A percentile compares a stretch with the other conserved stretches of the same genome.
Evolutionary conservation across 2,797 vertebrate species (phyloP).

Genomic region (Microctenopoma lineatum): DNA sequence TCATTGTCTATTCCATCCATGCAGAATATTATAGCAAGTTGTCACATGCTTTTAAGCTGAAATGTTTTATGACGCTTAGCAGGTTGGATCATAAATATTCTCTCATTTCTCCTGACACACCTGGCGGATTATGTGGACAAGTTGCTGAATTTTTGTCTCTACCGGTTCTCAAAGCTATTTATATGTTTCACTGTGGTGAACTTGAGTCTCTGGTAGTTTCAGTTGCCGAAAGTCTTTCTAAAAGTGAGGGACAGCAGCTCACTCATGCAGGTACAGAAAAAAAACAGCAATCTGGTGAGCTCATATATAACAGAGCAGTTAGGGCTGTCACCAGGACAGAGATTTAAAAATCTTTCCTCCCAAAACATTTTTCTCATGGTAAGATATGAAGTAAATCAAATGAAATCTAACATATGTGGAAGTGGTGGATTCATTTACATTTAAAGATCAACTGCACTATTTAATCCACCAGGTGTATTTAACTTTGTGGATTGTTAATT

Average conservation of each 20-base stretch:
- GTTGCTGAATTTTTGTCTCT: conserved; percentile 1
- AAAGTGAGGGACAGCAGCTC: conserved; percentile 6
- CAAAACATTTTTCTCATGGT: conserved; percentile 14
- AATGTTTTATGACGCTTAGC: background rate
- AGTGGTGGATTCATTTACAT: background rate
- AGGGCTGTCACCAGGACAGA: no score
- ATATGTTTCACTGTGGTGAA: background rate
- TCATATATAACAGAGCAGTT: no score
- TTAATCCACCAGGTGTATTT: no score
- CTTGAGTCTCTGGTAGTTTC: conserved; percentile 1
- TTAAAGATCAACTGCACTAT: no score
- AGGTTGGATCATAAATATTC: background rate
- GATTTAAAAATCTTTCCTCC: no score
- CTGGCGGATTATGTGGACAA: background rate
- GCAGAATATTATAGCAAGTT: conserved; percentile 7
- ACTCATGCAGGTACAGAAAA: conserved; percentile 11
- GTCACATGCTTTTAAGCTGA: background rate
- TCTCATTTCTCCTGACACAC: background rate
- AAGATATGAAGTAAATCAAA: conserved; percentile 11
- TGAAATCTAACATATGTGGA: background rate
- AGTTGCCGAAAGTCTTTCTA: conserved; percentile 1
- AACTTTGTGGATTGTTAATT: no score
- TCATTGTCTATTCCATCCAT: background rate
- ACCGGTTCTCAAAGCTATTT: background rate
- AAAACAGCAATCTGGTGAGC: background rate